Evolutionary conservation across 2,797 vertebrate genomes (phyloP), one percentile per base, ranked within the genome.

Genomic region (Tarsius wallacei): DNA sequence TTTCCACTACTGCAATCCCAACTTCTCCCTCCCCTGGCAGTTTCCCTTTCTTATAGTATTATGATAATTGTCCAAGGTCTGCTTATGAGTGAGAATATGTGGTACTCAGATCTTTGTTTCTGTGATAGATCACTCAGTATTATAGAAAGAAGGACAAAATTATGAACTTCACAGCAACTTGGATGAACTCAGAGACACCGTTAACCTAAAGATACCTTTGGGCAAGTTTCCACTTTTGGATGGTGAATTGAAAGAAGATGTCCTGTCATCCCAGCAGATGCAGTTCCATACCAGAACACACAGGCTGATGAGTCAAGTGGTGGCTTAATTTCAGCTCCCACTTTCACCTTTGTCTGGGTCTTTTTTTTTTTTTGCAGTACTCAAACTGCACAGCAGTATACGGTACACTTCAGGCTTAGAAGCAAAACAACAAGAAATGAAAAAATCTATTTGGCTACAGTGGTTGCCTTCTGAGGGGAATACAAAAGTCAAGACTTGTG

Each of bases 381-480:
- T 77, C 53, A 91, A 21, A 59, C 26, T 24, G 82, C n/a, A 76
- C 10, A 26, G n/a, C 33, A 24, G 0, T 12, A 19, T 16, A 16
- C 7, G 80, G 33, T 9, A 53, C 15, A 28, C n/a, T 36, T 13
- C 31, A 93, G 82, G 17, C n/a, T 80, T 71, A 55, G 36, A 86
- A 59, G 31, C 13, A 47, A 17, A 86, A 63, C 31, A 42, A 4
- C 16, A 78, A 87, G 57, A 74, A 19, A 11, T 88, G 36, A 51
- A 84, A 77, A 94, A 28, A 26, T 68, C 15, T n/a, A 28, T 64
- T 82, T 59, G 17, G 84, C 49, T 81, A 36, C 2, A 70, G 11
- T 70, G 21, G 59, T 22, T 36, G n/a, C 17, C 33, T 97, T 93
- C 33, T 11, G 21, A 95, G 28, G n/a, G 24, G 86, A 88, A 80